Evolutionary conservation across 2,888 invertebrate species (phyloP), one percentile per base, ranked within the genome.

Genomic region (Taphrorychus bicolor): DNA sequence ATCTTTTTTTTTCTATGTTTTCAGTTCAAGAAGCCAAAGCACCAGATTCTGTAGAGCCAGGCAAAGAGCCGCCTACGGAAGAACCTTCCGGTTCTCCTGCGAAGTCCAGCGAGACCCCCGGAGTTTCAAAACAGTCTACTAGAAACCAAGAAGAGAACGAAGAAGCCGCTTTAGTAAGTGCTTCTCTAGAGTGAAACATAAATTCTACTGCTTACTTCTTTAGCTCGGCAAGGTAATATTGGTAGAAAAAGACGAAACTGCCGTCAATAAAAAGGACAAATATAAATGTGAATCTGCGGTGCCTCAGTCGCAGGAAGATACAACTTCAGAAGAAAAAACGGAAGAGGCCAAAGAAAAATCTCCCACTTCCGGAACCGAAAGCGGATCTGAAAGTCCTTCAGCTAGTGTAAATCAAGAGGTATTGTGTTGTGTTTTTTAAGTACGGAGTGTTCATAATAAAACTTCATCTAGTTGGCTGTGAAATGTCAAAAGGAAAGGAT

Each of bases 211-310:
- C 11, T 32, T 11, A 32, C 11, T 32, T 59, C 72, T 74, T 53
- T 68, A 82, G 81, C 69, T 80, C 40, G 81, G 81, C 21, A 78
- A 76, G 73, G 70, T 81, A 16, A 76, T 72, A 23, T 80, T 76
- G 60, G 72, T 81, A 5, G 79, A 81, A 73, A 75, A 79, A 17
- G 77, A 81, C 62, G 75, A 77, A 58, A 74, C 77, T 0, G 79
- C 76, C 18, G 71, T 77, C 18, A 80, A 79, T 72, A 79, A 77
- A 74, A 77, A 74, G 64, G 80, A 79, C 57, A 76, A 78, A 71
- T 76, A 76, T 62, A 70, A 70, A n/a, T n/a, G n/a, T n/a, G n/a
- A n/a, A n/a, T n/a, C n/a, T n/a, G n/a, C n/a, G n/a, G n/a, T n/a
- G n/a, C n/a, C n/a, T n/a, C n/a, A n/a, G n/a, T n/a, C n/a, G n/a